Conservation (phyloP, 2,113 vertebrate genomes). For the Halcyon malimbica region DNA sequence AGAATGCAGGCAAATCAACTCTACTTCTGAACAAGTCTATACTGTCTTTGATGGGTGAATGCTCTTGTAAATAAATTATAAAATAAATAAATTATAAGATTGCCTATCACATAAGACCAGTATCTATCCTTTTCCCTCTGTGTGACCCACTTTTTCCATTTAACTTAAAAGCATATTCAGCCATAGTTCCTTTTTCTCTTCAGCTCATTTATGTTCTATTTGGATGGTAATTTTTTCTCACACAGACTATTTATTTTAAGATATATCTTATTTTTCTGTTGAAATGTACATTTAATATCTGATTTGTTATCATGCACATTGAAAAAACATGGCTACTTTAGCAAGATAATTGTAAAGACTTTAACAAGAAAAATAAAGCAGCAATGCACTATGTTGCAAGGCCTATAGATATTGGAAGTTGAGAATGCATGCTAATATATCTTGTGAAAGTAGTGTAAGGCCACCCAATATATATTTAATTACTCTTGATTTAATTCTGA, state of each 20-base stretch:
- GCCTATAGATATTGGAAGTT: not conserved
- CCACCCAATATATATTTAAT: not conserved
- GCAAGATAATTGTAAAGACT: not conserved
- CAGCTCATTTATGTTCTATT: not conserved
- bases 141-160: slow-evolving; percentile 23
- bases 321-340: not conserved
- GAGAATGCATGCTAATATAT: not conserved
- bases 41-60: slow-evolving; percentile 36
- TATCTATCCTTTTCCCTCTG: not conserved
- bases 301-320: not conserved
- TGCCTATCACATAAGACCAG: slow-evolving; percentile 12
- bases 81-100: slow-evolving; percentile 61
- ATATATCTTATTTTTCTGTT: not conserved
- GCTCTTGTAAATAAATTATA: slow-evolving; percentile 59
- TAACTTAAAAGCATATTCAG: not conserved
- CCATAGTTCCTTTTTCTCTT: not conserved
- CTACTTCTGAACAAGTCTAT: slow-evolving; percentile 12
- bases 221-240: not conserved
- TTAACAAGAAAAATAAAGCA: not conserved
- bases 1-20: not conserved
- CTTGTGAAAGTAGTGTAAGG: not conserved
- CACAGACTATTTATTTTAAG: not conserved
- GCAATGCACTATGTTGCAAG: not conserved
- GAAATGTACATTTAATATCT: not conserved
- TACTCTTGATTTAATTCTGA: not conserved